These are phyloP conservation scores for Hydrozoanthus tunicans DNA, from an alignment of 64 coral and sea anemone genomes.

Conservation along the genomic window DNA sequence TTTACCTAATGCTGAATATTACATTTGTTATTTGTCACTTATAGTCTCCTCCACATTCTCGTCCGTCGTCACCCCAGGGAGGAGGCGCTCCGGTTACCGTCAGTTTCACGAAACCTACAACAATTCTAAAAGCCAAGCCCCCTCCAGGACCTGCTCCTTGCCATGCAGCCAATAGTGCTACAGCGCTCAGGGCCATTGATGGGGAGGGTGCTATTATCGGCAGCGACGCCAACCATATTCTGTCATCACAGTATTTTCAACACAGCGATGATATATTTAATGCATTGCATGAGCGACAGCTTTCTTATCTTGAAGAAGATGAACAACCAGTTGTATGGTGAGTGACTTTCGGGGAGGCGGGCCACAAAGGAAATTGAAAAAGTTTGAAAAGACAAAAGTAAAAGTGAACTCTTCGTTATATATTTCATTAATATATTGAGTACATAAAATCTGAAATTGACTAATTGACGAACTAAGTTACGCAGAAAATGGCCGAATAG, in stretches of 20 bases:
- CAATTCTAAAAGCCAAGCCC: conserved; percentile 65
- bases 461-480: too few relatives aligned
- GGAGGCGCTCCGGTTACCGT: conserved; percentile 16
- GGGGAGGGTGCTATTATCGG: conserved; percentile 76
- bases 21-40: background rate
- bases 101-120: conserved; percentile 75
- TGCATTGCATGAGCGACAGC: conserved; percentile 50
- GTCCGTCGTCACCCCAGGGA: conserved; percentile 78
- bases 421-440: too few relatives aligned
- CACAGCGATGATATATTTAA: conserved; percentile 70
- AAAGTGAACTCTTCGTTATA: too few relatives aligned
- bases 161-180: conserved; percentile 65
- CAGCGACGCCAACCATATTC: conserved; percentile 69
- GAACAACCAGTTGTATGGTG: conserved; percentile 30
- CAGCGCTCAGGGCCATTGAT: conserved; percentile 78
- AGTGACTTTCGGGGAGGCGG: background rate
- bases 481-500: too few relatives aligned
- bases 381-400: too few relatives aligned
- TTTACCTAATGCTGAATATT: background rate
- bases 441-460: too few relatives aligned
- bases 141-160: conserved; percentile 67
- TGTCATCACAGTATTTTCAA: conserved; percentile 74
- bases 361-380: too few relatives aligned
- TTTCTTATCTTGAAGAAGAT: conserved; percentile 65
- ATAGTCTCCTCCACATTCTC: conserved; percentile 75